These are phyloP conservation scores for Xiphias gladius DNA, from an alignment of 2,113 vertebrate genomes.

Conservation along the genomic window DNA sequence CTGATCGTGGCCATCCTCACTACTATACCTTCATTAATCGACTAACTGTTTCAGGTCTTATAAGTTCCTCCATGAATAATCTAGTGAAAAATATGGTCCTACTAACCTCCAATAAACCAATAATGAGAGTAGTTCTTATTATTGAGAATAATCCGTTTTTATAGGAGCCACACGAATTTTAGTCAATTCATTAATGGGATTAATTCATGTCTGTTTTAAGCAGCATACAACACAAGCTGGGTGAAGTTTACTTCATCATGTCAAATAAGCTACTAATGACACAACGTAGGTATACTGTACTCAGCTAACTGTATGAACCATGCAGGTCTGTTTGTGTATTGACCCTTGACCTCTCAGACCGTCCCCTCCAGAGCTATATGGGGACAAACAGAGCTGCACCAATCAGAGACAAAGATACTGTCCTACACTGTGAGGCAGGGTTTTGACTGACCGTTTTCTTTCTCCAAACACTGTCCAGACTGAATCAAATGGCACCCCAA, in stretches of 20 bases:
- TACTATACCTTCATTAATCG: neutral
- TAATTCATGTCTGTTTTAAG: neutral
- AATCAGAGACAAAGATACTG: slow-evolving; percentile 13
- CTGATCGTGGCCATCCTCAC: neutral
- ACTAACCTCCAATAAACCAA: neutral
- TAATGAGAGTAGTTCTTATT: too few relatives aligned
- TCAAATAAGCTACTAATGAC: neutral
- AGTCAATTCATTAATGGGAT: neutral
- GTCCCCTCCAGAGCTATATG: neutral
- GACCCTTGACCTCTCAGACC: slow-evolving; percentile 20
- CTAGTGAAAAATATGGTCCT: neutral
- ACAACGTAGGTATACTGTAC: neutral
- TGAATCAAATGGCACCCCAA: slow-evolving; percentile 41
- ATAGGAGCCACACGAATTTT: neutral
- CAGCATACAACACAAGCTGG: neutral
- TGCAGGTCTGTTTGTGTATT: neutral
- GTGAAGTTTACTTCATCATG: neutral
- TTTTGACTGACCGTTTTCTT: slow-evolving; percentile 13
- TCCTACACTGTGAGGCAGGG: neutral
- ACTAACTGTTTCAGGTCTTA: neutral
- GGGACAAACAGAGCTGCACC: slow-evolving; percentile 20
- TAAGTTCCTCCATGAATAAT: neutral
- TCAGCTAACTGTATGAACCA: neutral
- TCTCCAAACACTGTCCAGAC: slow-evolving; percentile 22
- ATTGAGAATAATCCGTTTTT: neutral